Conservation (phyloP, 2,797 vertebrate species). For the Poecilia picta region DNA sequence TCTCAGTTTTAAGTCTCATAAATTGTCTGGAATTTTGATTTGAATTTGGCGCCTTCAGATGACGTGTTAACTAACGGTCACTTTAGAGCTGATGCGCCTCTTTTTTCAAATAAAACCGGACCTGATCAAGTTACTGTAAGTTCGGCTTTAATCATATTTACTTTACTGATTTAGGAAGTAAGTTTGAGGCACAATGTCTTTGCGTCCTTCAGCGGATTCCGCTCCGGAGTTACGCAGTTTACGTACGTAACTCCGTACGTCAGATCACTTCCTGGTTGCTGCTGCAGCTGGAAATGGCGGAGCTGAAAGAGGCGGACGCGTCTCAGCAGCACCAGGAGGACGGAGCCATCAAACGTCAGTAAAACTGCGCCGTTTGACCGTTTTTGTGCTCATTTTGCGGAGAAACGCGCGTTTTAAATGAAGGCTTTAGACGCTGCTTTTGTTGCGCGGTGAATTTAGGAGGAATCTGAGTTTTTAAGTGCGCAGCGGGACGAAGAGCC, state of each 20-base stretch:
- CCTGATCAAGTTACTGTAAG: background rate
- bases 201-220: background rate
- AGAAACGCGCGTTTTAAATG: background rate
- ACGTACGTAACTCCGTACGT: constrained; percentile 40
- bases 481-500: constrained; percentile 74
- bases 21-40: background rate
- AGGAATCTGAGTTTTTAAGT: constrained; percentile 61
- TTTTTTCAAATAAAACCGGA: background rate
- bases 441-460: constrained; percentile 9
- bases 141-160: background rate
- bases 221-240: constrained; percentile 26
- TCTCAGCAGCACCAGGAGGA: constrained; percentile 82
- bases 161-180: background rate
- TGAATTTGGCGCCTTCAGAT: background rate
- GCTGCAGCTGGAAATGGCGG: constrained; percentile 76
- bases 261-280: constrained; percentile 32
- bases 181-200: background rate
- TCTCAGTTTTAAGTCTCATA: background rate
- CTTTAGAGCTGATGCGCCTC: too few relatives aligned
- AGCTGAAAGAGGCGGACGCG: constrained; percentile 67
- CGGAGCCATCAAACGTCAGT: constrained; percentile 75
- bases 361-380: background rate
- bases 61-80: background rate
- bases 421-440: rapidly evolving
- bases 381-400: background rate